phyloP scores from a whole-genome alignment of 1,140 invertebrate species.

The Drosophila dunni region DNA sequence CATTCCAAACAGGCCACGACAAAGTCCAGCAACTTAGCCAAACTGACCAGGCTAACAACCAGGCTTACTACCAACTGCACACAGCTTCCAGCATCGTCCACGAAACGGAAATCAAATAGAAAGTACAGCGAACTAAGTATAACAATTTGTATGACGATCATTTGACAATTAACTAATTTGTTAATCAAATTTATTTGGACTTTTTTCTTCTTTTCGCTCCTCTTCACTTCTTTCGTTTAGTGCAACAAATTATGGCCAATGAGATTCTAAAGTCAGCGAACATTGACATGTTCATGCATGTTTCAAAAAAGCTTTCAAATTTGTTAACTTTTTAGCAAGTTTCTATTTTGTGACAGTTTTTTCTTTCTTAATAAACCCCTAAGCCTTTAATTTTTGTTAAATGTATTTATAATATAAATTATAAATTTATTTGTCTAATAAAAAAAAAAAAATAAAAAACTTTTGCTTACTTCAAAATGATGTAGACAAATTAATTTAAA shows the following conservation, averaged over 20 bases:
- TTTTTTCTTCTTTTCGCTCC: neutral
- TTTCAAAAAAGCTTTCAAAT: neutral
- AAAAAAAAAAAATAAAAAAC: too few species aligned
- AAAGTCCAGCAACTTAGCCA: conserved; percentile 32
- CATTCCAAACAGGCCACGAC: conserved; percentile 75
- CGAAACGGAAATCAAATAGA: neutral
- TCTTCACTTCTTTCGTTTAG: neutral
- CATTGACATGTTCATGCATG: neutral
- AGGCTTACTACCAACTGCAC: conserved; percentile 11
- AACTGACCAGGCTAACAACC: conserved; percentile 17
- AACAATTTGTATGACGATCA: neutral
- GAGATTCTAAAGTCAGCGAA: neutral
- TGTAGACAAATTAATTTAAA: too few species aligned
- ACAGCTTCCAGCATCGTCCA: conserved; percentile 28
- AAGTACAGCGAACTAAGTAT: conserved; percentile 1
- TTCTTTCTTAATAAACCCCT: too few species aligned
- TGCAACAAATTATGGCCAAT: conserved; percentile 18
- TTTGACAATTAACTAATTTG: conserved; percentile 18
- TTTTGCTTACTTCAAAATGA: too few species aligned
- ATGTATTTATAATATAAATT: too few species aligned
- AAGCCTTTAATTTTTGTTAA: too few species aligned
- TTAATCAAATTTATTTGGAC: conserved; percentile 1
- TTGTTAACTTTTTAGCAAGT: too few species aligned
- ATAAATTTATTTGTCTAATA: too few species aligned
- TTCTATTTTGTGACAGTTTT: too few species aligned